These are phyloP conservation scores for Pristionchus exspectatus DNA, from an alignment of 2,888 invertebrate species.

Conservation along the genomic window DNA sequence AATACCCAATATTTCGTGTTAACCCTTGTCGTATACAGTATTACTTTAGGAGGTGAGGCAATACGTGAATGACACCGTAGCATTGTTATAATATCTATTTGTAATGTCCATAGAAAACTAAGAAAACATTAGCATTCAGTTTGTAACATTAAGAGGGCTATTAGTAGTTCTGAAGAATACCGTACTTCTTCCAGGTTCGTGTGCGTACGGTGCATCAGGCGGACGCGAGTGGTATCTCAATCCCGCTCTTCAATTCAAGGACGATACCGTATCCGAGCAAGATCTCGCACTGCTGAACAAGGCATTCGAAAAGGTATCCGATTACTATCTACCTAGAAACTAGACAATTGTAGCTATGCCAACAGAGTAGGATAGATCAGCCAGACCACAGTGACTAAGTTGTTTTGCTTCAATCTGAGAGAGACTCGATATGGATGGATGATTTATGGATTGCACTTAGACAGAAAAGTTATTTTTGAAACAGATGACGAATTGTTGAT, in stretches of 20 bases:
- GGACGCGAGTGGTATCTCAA: conserved; percentile 76
- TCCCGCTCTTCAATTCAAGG: conserved; percentile 73
- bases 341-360: not conserved
- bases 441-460: not conserved
- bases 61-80: too few relatives aligned
- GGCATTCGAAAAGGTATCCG: conserved; percentile 66
- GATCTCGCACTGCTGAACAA: conserved; percentile 68
- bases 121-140: too few relatives aligned
- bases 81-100: too few relatives aligned
- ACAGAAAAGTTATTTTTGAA: too few relatives aligned
- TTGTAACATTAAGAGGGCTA: too few relatives aligned
- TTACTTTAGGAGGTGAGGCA: too few relatives aligned
- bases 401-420: not conserved
- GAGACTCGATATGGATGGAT: not conserved
- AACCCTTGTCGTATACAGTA: too few relatives aligned
- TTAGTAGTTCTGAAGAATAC: not conserved
- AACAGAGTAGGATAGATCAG: not conserved
- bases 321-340: not conserved
- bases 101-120: too few relatives aligned
- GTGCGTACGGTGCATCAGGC: conserved; percentile 74
- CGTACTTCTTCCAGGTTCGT: conserved; percentile 62
- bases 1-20: too few relatives aligned
- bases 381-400: not conserved
- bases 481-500: too few relatives aligned
- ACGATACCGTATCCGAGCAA: conserved; percentile 64